Evolutionary conservation across 2,113 vertebrate species (phyloP), one percentile per base, ranked within the genome.

Genomic region (Cololabis saira): DNA sequence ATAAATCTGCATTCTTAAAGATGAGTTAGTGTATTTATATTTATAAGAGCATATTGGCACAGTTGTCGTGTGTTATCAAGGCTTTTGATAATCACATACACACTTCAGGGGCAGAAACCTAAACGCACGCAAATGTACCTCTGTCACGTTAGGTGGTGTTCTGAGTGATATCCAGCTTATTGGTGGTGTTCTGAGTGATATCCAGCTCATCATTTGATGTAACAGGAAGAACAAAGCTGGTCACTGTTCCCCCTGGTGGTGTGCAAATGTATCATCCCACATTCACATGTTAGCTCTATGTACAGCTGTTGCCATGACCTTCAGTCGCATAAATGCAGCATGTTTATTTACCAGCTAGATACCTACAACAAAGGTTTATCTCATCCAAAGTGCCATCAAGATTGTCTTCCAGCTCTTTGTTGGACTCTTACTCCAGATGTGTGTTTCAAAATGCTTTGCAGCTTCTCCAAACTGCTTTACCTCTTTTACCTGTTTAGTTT

Each of bases 241-340:
- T 63, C 64, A 77, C 60, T 80, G 84, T 84, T 76, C 86, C 88
- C 72, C 58, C 88, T 88, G 80, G 76, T 85, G 88, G 86, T 18
- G 24, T 44, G 12, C 42, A 5, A 33, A 37, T 18, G 49, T 13
- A n/a, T 44, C 9, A 16, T 12, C 27, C 18, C 10, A 41, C 41
- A 21, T n/a, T 22, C 15, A 30, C 15, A 4, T 40, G 41, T 37
- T 14, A 52, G 54, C 5, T 16, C 6, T 19, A 49, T 15, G 33
- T 43, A n/a, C 30, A 49, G n/a, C 60, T 44, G 15, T 48, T 51
- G 22, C 41, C 10, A 0, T 47, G 11, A 17, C 6, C 41, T 43
- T 47, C 12, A 1, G 24, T 52, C 50, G 21, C 54, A 67, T 52
- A n/a, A 15, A 43, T 57, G 18, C 37, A 5, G 37, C 37, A 16